Conservation (phyloP, 2,113 vertebrate genomes). For the Columba livia region DNA sequence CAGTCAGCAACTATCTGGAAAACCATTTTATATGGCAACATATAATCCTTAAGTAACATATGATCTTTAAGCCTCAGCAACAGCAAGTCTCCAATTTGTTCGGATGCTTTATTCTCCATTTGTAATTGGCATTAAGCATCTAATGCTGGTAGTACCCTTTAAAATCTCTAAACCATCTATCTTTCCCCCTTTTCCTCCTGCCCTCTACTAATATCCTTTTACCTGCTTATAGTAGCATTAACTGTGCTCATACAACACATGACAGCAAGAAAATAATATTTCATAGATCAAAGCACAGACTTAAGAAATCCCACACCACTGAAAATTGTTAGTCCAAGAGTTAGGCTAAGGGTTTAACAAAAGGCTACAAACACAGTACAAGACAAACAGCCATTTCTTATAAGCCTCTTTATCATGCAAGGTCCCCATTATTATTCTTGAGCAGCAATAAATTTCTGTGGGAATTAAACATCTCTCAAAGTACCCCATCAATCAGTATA, state of each 20-base stretch:
- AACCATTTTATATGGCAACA: not conserved
- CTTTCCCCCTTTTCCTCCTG: not conserved
- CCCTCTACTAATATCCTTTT: not conserved
- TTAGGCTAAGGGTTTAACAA: not conserved
- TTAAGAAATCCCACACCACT: not conserved
- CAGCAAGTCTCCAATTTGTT: not conserved
- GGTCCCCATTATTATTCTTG: not conserved
- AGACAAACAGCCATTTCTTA: not conserved
- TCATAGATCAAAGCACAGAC: not conserved
- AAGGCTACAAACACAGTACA: not conserved
- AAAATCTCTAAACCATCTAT: not conserved
- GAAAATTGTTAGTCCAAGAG: not conserved
- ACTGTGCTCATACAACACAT: not conserved
- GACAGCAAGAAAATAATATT: not conserved
- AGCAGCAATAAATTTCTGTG: slow-evolving; percentile 18
- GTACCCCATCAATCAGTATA: not conserved
- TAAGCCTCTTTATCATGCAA: not conserved
- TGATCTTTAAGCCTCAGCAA: not conserved
- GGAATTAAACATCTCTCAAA: slow-evolving; percentile 12
- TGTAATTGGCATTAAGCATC: not conserved
- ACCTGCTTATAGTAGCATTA: not conserved
- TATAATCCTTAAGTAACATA: not conserved
- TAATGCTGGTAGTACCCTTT: not conserved
- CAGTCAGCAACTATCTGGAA: not conserved
- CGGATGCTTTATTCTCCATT: not conserved